Evolutionary conservation across 2,888 invertebrate species (phyloP).

Genomic region (Melieria crassipennis): DNA sequence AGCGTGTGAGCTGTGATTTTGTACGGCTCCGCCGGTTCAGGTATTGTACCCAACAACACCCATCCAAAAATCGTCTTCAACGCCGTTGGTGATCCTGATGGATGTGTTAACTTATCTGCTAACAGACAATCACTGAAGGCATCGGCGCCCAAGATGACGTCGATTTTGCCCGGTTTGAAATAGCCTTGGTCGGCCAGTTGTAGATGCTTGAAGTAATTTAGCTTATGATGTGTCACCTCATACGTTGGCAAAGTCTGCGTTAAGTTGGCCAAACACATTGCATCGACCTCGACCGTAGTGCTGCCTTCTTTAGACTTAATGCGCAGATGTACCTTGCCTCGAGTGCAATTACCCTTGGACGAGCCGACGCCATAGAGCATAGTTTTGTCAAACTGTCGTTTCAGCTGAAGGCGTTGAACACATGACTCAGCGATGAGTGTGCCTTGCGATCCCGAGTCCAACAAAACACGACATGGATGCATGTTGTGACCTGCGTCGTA

Average conservation of each 20-base stretch:
- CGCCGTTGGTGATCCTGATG: conserved; percentile 20
- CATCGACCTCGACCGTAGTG: conserved; percentile 14
- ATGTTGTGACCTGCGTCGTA: conserved; percentile 13
- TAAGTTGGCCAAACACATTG: conserved; percentile 25
- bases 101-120: conserved; percentile 14
- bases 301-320: conserved; percentile 12
- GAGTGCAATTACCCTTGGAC: too few species aligned
- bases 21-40: neutral
- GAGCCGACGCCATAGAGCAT: too few species aligned
- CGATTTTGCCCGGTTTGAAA: conserved; percentile 20
- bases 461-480: conserved; percentile 33
- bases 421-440: conserved; percentile 30
- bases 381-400: too few species aligned
- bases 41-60: conserved; percentile 14
- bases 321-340: too few species aligned
- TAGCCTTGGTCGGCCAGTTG: conserved; percentile 22
- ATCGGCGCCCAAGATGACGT: conserved; percentile 29
- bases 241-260: conserved; percentile 26
- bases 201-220: conserved; percentile 24
- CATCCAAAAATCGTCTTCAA: conserved; percentile 27
- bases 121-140: conserved; percentile 20
- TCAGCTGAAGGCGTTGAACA: conserved; percentile 25
- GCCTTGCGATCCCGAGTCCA: conserved; percentile 35
- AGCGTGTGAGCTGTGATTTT: conserved; percentile 12
- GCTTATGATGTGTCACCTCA: conserved; percentile 13